Evolutionary conservation across 1,140 invertebrate genomes (phyloP).

Genomic region (Centruroides sculpturatus): DNA sequence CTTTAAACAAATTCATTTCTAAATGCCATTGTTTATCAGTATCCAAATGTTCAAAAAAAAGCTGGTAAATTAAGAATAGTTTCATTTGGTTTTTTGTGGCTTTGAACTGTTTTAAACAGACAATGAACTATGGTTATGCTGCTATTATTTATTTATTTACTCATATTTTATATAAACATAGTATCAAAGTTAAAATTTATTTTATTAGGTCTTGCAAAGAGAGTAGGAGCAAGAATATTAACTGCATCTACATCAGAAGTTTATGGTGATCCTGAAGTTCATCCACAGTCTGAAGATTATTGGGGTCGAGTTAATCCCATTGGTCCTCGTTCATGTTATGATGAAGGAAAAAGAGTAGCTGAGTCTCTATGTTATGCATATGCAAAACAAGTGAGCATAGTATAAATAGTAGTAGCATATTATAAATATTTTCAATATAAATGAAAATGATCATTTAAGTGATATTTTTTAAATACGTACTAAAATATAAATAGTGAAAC

Average conservation of each 20-base stretch:
- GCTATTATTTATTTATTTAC: too few species aligned
- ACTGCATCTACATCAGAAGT: constrained; percentile 98
- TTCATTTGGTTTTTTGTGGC: too few species aligned
- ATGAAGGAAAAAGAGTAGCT: constrained; percentile 95
- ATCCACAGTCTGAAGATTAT: constrained; percentile 89
- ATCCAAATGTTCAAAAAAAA: too few species aligned
- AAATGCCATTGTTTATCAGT: too few species aligned
- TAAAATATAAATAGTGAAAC: too few species aligned
- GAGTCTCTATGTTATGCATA: constrained; percentile 96
- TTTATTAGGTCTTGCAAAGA: constrained; percentile 62
- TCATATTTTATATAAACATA: too few species aligned
- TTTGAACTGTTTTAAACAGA: too few species aligned
- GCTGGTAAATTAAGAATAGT: too few species aligned
- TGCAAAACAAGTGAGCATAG: constrained; percentile 54
- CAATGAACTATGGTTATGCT: too few species aligned
- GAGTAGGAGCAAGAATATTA: constrained; percentile 83
- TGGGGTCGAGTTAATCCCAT: constrained; percentile 99
- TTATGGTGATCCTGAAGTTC: constrained; percentile 93
- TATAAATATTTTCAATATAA: not conserved
- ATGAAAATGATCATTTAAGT: not conserved
- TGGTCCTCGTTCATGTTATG: constrained; percentile 84
- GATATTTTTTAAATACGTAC: not conserved
- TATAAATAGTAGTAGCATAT: not conserved
- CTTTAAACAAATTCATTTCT: too few species aligned
- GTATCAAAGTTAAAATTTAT: not conserved